These are phyloP conservation scores for Brachypteracias leptosomus DNA, from an alignment of 2,113 vertebrate species.

Conservation along the genomic window DNA sequence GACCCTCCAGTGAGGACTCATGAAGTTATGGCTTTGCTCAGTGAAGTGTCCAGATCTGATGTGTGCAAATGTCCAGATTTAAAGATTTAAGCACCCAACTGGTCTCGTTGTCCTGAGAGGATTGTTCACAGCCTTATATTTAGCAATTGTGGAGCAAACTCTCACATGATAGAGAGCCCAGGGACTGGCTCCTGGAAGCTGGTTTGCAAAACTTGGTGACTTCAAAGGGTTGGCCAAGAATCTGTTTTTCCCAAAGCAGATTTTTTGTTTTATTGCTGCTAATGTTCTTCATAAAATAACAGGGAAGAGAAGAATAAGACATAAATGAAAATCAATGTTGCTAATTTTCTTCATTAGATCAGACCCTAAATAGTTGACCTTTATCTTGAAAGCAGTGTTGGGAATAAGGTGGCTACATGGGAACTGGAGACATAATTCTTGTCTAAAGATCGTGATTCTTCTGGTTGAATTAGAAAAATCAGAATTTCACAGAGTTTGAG, in stretches of 20 bases:
- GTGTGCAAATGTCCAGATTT: background rate
- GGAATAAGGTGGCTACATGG: background rate
- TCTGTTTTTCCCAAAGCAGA: background rate
- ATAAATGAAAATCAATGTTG: background rate
- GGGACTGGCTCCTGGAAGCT: background rate
- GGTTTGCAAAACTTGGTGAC: conserved; percentile 2
- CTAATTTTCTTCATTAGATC: background rate
- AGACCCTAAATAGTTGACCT: background rate
- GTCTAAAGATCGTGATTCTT: background rate
- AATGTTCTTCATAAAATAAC: conserved; percentile 27
- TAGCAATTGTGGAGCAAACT: background rate
- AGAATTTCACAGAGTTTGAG: background rate
- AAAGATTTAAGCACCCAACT: background rate
- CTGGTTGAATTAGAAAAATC: background rate
- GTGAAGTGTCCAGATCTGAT: background rate
- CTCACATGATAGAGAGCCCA: background rate
- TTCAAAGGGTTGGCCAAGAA: conserved; percentile 25
- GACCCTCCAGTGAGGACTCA: background rate
- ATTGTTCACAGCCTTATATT: background rate
- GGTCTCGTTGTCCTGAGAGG: background rate
- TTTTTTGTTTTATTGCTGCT: background rate
- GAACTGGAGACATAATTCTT: background rate
- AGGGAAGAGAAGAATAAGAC: background rate
- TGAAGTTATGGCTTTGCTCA: background rate
- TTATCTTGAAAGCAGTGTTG: background rate